A percentile compares a stretch with the other conserved stretches of the same genome.
Conservation (phyloP, 2,888 invertebrate species). For the Agrenia bidenticulata region DNA sequence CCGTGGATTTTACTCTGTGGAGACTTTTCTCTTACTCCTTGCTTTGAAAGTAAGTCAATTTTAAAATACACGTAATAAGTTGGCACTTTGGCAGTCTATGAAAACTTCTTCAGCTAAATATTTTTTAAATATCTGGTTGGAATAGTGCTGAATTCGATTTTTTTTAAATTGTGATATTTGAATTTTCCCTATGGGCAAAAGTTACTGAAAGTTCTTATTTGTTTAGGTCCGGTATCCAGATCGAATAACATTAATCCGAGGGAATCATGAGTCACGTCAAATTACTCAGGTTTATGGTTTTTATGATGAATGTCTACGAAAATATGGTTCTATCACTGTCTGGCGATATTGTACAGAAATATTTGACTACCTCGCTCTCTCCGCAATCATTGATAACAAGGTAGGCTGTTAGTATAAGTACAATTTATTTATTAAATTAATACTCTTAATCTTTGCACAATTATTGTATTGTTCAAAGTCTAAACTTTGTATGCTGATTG, state of each 20-base stretch:
- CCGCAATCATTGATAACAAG: slow-evolving; percentile 95
- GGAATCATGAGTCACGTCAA: slow-evolving; percentile 98
- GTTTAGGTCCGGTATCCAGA: slow-evolving; percentile 95
- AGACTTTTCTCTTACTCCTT: slow-evolving; percentile 92
- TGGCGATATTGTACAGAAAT: slow-evolving; percentile 99
- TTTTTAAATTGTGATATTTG: too few species aligned
- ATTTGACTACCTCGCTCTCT: slow-evolving; percentile 94
- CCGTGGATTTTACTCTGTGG: slow-evolving; percentile 97
- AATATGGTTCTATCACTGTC: slow-evolving; percentile 97
- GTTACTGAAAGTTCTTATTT: too few species aligned
- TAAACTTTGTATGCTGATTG: too few species aligned
- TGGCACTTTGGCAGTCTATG: too few species aligned
- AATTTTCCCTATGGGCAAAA: too few species aligned
- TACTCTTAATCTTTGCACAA: background rate
- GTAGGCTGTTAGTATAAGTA: slow-evolving; percentile 56
- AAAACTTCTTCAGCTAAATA: too few species aligned
- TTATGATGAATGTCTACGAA: slow-evolving; percentile 96
- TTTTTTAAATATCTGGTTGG: too few species aligned
- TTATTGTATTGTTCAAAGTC: too few species aligned
- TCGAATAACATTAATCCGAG: slow-evolving; percentile 94
- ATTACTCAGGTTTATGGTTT: slow-evolving; percentile 99
- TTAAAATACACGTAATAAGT: too few species aligned
- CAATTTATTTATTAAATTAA: slow-evolving; percentile 13
- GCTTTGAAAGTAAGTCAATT: slow-evolving; percentile 89
- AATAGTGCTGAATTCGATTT: too few species aligned